phyloP scores from a whole-genome alignment of 2,113 vertebrate species.

The Vimba vimba region DNA sequence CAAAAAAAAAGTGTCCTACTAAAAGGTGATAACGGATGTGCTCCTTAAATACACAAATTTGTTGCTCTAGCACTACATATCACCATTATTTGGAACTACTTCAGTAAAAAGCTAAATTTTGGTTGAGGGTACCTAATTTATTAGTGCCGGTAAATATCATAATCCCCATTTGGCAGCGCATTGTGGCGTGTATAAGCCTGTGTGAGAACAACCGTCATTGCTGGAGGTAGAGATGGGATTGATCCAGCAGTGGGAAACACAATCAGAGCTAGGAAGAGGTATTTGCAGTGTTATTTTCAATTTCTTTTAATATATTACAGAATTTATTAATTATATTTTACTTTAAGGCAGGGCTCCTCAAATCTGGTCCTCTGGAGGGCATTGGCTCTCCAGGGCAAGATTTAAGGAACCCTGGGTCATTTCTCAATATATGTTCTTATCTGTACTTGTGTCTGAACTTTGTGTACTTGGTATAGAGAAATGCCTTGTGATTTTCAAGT shows the following conservation, averaged over 20 bases:
- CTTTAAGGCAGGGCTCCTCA: neutral
- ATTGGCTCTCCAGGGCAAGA: too few species aligned
- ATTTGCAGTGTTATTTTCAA: neutral
- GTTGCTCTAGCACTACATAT: neutral
- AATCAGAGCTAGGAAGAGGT: neutral
- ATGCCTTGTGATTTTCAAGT: too few species aligned
- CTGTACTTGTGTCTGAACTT: too few species aligned
- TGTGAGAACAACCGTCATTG: slow-evolving; percentile 17
- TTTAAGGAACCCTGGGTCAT: too few species aligned
- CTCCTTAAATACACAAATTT: neutral
- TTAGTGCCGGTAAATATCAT: slow-evolving; percentile 2
- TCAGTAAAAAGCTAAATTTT: neutral
- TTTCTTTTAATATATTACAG: neutral
- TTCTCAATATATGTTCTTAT: too few species aligned
- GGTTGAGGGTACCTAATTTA: neutral
- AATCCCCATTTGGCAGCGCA: slow-evolving; percentile 15
- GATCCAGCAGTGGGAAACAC: slow-evolving; percentile 12
- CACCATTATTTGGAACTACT: neutral
- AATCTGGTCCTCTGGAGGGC: too few species aligned
- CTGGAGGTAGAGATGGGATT: neutral
- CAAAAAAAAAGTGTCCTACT: neutral
- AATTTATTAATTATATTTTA: neutral
- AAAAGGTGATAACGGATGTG: neutral
- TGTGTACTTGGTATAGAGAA: too few species aligned
- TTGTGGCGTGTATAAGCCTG: neutral